These are phyloP conservation scores for Petrolisthes cinctipes DNA, from an alignment of 2,888 invertebrate genomes.

Conservation along the genomic window DNA sequence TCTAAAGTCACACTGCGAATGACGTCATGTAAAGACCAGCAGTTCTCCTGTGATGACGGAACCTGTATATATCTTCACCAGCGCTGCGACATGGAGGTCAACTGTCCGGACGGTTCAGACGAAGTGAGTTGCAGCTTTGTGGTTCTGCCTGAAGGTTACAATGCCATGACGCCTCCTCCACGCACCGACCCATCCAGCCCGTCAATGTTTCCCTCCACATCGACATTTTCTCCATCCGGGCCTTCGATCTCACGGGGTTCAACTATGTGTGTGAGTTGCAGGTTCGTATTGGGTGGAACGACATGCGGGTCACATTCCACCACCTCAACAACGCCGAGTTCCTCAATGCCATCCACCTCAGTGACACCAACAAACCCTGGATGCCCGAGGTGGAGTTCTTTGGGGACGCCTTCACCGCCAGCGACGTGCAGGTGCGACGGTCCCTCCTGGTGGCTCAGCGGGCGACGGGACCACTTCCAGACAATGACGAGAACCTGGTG, in stretches of 20 bases:
- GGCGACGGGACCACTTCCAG: constrained; percentile 30
- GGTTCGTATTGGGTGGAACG: constrained; percentile 44
- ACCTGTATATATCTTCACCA: constrained; percentile 28
- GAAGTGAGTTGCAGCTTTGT: constrained; percentile 40
- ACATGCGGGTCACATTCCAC: constrained; percentile 30
- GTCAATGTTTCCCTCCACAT: constrained; percentile 41
- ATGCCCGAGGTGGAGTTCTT: constrained; percentile 52
- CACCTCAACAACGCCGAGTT: constrained; percentile 42
- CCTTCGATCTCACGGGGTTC: constrained; percentile 48
- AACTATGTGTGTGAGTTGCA: constrained; percentile 47
- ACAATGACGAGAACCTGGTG: constrained; percentile 34
- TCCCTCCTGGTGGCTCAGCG: constrained; percentile 20
- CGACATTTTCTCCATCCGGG: constrained; percentile 38
- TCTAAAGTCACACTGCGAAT: constrained; percentile 19
- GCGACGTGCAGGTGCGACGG: constrained; percentile 38
- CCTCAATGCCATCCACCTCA: constrained; percentile 39
- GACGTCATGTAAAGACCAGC: constrained; percentile 39
- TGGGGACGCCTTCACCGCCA: constrained; percentile 45
- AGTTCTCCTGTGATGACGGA: constrained; percentile 50
- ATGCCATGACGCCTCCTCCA: constrained; percentile 40
- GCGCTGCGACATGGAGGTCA: constrained; percentile 52
- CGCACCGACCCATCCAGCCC: constrained; percentile 22
- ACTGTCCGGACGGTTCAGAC: constrained; percentile 44
- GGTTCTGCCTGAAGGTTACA: constrained; percentile 31
- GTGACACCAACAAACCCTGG: constrained; percentile 26